Conservation (phyloP, 1,140 invertebrate species). For the Sitobion miscanthi region DNA sequence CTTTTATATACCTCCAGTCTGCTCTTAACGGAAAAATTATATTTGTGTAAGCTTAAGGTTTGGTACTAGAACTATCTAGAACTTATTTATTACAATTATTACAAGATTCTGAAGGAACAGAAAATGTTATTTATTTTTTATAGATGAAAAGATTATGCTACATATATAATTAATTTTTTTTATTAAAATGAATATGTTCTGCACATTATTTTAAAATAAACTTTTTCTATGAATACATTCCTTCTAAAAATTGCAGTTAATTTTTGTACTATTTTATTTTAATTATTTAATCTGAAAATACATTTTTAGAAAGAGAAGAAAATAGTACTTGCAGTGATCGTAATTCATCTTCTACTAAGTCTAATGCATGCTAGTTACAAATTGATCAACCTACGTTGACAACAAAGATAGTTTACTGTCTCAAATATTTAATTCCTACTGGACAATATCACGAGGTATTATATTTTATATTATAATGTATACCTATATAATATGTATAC, state of each 20-base stretch:
- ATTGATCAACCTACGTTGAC: constrained; percentile 85
- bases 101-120: not conserved
- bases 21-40: not conserved
- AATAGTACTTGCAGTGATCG: constrained; percentile 56
- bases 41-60: not conserved
- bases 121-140: not conserved
- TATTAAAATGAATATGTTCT: too few species aligned
- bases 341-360: constrained; percentile 89
- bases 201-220: not conserved
- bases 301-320: constrained; percentile 36
- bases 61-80: not conserved
- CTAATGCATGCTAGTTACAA: constrained; percentile 82
- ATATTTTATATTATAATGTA: constrained; percentile 18
- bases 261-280: not conserved
- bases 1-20: not conserved
- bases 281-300: not conserved
- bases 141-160: not conserved
- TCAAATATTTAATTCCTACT: constrained; percentile 90
- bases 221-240: not conserved
- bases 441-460: constrained; percentile 94
- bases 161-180: too few species aligned
- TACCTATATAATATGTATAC: too few species aligned
- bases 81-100: too few species aligned
- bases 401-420: constrained; percentile 89
- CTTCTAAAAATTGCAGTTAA: not conserved